A percentile compares a stretch with the other conserved stretches of the same genome.
These are phyloP conservation scores for Mallotus villosus DNA, from an alignment of 2,797 vertebrate genomes.

Conservation along the genomic window DNA sequence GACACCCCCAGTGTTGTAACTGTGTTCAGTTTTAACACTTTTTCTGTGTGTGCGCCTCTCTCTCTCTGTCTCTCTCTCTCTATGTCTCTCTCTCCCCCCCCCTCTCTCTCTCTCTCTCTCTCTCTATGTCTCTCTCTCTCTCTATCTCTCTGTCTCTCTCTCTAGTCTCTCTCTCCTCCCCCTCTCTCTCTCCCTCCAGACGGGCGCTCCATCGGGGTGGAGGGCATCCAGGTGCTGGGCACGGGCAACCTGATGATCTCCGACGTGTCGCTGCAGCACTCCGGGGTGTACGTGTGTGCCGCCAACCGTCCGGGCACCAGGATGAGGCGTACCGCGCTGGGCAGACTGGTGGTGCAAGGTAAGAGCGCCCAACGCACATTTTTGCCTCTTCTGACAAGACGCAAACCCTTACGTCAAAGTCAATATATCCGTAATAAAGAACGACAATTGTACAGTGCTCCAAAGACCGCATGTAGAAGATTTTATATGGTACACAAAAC, in stretches of 20 bases:
- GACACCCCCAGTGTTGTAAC: no score
- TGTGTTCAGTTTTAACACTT: no score
- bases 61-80: not conserved
- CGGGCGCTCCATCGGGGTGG: conserved; percentile 76
- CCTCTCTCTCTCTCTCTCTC: not conserved
- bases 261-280: conserved; percentile 76
- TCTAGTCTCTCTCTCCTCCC: no score
- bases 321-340: conserved; percentile 71
- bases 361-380: conserved; percentile 23
- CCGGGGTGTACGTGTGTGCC: conserved; percentile 77
- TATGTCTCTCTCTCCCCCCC: not conserved
- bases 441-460: no score
- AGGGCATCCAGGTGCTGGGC: conserved; percentile 81
- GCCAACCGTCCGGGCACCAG: conserved; percentile 75
- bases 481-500: no score
- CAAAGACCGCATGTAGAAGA: no score
- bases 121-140: not conserved
- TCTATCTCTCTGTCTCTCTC: conserved; percentile 4
- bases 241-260: conserved; percentile 82
- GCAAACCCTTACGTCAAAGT: not conserved
- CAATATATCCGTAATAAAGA: not conserved
- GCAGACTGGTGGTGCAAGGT: conserved; percentile 79
- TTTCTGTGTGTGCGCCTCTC: not conserved
- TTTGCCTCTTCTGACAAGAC: not conserved
- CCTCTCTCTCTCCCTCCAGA: conserved; percentile 51